Base-by-base conservation (phyloP, 1,140 invertebrate species). In the Trinorchestia longiramus region DNA sequence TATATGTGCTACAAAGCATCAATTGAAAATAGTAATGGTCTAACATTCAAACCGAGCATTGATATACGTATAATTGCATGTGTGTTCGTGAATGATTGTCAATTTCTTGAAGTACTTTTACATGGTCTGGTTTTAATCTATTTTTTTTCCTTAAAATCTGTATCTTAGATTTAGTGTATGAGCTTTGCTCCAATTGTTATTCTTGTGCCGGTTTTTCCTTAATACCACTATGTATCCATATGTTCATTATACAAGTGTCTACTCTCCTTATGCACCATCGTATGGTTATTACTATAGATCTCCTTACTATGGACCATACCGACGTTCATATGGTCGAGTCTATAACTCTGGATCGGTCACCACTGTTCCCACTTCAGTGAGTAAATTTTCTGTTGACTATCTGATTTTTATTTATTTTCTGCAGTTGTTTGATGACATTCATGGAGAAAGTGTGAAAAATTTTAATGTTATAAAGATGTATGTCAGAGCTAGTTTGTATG, bases 271-370 rank as follows among this genome's bases (percentile, higher is more conserved):
- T 47, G 44, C 40, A 43, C 15, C 36, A 11, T 23, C 92, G 19
- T 94, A 94, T 44, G 36, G 42, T 94, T n/a, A 42, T 94, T 19
- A 47, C 44, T 47, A 47, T 94, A 40, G 36, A 6, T 45, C 15
- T 94, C 40, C 41, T 40, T 94, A 94, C 92, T 45, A 94, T 47
- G 44, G 92, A 42, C 44, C 43, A 8, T 94, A 94, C 92, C 44
- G 43, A 43, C 92, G 92, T 40, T 94, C 92, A 43, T 94, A 94
- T 94, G 92, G 44, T 94, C 92, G 92, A 47, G 92, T 94, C 41
- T 94, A 94, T 94, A 43, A 43, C 41, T 45, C 41, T 47, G 43
- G 43, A 94, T 43, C 92, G 36, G 92, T 94, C 40, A 94, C 43
- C 43, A 45, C 92, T 94, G 92, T 40, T 45, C 92, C 92, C 44